These are phyloP conservation scores for Geophilus truncorum DNA, from an alignment of 2,888 invertebrate species.

Conservation along the genomic window DNA sequence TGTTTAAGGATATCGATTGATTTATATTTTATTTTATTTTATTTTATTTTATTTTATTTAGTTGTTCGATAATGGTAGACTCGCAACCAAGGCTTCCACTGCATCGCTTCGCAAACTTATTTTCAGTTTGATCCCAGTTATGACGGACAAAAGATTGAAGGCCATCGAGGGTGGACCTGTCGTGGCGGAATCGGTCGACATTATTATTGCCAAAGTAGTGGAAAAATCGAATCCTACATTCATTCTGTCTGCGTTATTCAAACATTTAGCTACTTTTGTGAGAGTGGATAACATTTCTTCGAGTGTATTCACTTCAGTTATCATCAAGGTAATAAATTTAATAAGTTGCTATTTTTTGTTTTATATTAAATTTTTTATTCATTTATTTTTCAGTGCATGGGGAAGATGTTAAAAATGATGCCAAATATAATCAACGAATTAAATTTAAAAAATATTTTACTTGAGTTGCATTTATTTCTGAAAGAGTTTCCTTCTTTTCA, in stretches of 20 bases:
- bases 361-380: neutral
- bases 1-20: too few relatives aligned
- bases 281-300: conserved; percentile 59
- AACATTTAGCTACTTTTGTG: conserved; percentile 79
- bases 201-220: conserved; percentile 68
- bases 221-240: conserved; percentile 64
- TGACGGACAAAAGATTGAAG: conserved; percentile 64
- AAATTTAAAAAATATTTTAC: conserved; percentile 54
- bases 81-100: conserved; percentile 64
- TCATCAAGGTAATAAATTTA: conserved; percentile 48
- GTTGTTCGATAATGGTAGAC: conserved; percentile 58
- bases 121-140: conserved; percentile 64
- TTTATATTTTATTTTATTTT: conserved; percentile 36
- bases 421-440: conserved; percentile 62
- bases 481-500: conserved; percentile 76
- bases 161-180: conserved; percentile 60
- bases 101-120: conserved; percentile 65
- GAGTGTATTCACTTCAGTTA: conserved; percentile 49
- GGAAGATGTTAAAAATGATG: conserved; percentile 87
- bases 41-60: conserved; percentile 41
- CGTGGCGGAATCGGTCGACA: conserved; percentile 67
- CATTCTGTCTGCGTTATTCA: conserved; percentile 74
- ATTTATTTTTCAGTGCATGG: conserved; percentile 64
- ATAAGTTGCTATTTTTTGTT: neutral
- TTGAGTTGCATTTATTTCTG: conserved; percentile 82